These are phyloP conservation scores for Saxicola maurus DNA, from an alignment of 2,797 vertebrate species.

Conservation along the genomic window DNA sequence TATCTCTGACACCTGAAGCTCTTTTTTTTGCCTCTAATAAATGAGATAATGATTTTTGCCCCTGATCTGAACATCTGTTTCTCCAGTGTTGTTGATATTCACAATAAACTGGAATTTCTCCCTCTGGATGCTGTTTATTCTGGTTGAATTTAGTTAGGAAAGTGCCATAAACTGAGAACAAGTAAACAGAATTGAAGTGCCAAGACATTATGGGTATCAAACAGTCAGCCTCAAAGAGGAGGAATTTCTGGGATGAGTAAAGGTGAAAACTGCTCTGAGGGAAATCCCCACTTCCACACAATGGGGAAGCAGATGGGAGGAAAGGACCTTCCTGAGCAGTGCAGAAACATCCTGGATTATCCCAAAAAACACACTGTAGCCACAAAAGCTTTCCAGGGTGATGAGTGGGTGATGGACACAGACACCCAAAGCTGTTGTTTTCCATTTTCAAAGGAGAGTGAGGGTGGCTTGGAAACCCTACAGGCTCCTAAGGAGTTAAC, in stretches of 20 bases:
- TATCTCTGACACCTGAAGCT: not conserved
- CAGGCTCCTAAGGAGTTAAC: constrained; percentile 1
- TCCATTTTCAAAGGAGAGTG: not conserved
- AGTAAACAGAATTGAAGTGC: not conserved
- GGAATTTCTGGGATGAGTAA: not conserved
- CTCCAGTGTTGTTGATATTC: not conserved
- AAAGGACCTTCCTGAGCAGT: not conserved
- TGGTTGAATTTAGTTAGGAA: not conserved
- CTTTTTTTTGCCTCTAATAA: not conserved
- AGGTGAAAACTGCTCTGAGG: not conserved
- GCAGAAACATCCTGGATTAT: not conserved
- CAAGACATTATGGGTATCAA: fast-evolving
- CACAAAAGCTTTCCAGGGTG: not conserved
- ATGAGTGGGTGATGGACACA: not conserved
- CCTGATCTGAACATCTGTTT: not conserved
- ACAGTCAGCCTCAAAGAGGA: fast-evolving
- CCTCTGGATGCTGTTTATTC: not conserved
- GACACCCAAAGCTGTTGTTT: not conserved
- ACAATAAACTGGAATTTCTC: not conserved
- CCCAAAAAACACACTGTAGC: not conserved
- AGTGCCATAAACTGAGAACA: not conserved
- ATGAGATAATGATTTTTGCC: not conserved
- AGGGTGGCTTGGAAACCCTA: not conserved
- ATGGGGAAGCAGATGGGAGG: not conserved
- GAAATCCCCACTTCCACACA: not conserved